A percentile compares a stretch with the other conserved stretches of the same genome.
Conservation (phyloP, 2,113 vertebrate genomes). For the Ctenomys sociabilis region DNA sequence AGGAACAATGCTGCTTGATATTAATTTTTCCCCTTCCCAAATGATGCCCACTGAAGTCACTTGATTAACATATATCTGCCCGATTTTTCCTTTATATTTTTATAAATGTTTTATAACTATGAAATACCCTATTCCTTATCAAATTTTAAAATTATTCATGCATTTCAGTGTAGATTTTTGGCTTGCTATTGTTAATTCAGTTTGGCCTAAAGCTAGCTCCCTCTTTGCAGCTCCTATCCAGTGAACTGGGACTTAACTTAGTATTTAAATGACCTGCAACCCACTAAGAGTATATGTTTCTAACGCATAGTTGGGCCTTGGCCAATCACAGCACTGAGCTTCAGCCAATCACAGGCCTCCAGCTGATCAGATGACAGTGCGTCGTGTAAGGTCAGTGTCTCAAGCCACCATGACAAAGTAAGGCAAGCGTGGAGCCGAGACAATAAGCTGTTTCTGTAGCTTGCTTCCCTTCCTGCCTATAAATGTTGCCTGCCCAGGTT, state of each 20-base stretch:
- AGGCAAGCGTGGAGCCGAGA: neutral
- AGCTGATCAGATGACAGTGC: neutral
- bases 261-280: neutral
- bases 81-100: neutral
- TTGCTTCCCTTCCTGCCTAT: neutral
- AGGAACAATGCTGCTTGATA: neutral
- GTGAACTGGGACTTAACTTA: neutral
- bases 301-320: neutral
- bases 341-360: neutral
- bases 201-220: neutral
- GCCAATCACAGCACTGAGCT: neutral
- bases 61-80: neutral
- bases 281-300: neutral
- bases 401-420: neutral
- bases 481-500: neutral
- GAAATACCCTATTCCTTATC: neutral
- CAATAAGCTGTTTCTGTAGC: neutral
- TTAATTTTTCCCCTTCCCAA: neutral
- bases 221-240: neutral
- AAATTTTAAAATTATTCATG: neutral
- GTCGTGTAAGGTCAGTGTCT: neutral
- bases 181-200: neutral
- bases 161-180: neutral
- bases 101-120: neutral
- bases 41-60: neutral